These are phyloP conservation scores for Watsonalla cultraria DNA, from an alignment of 2,888 invertebrate species.

Conservation along the genomic window DNA sequence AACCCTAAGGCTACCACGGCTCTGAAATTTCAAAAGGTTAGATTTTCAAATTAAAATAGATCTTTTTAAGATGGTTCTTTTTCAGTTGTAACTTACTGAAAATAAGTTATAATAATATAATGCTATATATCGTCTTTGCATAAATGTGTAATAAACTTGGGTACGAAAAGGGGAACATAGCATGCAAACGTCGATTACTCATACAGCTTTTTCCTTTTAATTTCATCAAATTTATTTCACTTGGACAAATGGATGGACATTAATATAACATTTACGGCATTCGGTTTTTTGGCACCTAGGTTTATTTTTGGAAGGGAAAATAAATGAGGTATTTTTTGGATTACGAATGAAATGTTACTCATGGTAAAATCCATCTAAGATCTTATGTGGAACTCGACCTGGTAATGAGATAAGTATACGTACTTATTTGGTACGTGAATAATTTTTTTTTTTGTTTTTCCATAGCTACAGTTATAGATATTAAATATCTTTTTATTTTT, in stretches of 20 bases:
- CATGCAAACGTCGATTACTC: slow-evolving; percentile 40
- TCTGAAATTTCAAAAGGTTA: no score
- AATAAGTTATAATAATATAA: no score
- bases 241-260: slow-evolving; percentile 53
- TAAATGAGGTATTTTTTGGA: not conserved
- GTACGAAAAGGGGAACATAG: slow-evolving; percentile 29
- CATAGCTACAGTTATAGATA: no score
- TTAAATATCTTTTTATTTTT: no score
- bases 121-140: not conserved
- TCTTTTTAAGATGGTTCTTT: no score
- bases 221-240: slow-evolving; percentile 65
- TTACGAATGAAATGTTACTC: not conserved
- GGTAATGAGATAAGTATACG: no score
- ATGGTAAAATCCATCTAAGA: not conserved
- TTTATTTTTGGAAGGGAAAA: not conserved
- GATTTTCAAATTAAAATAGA: no score
- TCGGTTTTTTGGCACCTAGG: slow-evolving; percentile 35
- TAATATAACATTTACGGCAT: slow-evolving; percentile 55
- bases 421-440: no score
- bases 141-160: slow-evolving; percentile 4
- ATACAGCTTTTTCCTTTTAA: slow-evolving; percentile 51
- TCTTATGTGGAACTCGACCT: not conserved
- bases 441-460: no score
- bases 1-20: no score
- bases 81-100: no score